phyloP scores from a whole-genome alignment of 2,888 invertebrate species.

The Osedax frankpressi region DNA sequence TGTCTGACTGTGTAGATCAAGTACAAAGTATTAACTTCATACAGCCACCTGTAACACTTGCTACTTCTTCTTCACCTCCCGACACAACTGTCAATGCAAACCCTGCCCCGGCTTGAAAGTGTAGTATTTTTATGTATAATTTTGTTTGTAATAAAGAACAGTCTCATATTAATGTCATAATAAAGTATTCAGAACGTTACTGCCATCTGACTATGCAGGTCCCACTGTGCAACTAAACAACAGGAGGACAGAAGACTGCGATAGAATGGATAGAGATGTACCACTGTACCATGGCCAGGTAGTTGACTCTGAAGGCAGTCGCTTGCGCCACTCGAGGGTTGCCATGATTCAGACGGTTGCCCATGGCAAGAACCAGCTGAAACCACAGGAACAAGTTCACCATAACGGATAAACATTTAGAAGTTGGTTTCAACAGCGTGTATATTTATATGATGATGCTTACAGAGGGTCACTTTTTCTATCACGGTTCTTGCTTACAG shows the following conservation, averaged over 20 bases:
- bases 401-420: not conserved
- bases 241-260: not conserved
- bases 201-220: not conserved
- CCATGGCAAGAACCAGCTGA: conserved; percentile 45
- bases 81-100: not conserved
- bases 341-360: conserved; percentile 45
- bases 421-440: not conserved
- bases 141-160: not conserved
- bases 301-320: conserved; percentile 40
- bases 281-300: conserved; percentile 37
- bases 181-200: not conserved
- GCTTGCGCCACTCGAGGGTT: conserved; percentile 40
- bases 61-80: not conserved
- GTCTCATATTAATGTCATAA: not conserved
- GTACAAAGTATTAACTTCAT: not conserved
- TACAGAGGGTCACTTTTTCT: not conserved
- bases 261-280: not conserved
- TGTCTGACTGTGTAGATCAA: too few species aligned
- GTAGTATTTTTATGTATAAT: not conserved
- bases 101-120: not conserved
- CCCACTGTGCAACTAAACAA: not conserved
- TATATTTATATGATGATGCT: not conserved
- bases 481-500: not conserved
- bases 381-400: conserved; percentile 12
- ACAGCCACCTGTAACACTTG: not conserved